Conservation (phyloP, 2,888 invertebrate species). For the Brenthis daphne region DNA sequence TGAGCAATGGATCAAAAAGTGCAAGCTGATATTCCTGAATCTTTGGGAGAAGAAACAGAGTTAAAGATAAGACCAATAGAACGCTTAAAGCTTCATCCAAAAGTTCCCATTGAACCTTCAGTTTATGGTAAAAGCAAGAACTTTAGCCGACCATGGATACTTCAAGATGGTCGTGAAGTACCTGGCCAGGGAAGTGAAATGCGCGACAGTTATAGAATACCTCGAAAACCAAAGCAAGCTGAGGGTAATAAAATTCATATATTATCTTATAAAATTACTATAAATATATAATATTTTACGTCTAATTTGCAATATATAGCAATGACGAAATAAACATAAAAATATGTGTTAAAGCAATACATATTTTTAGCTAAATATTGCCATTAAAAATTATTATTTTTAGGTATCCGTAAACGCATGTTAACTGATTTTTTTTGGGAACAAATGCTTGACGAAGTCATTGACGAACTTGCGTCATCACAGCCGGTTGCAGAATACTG, state of each 20-base stretch:
- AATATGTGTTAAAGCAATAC: too few species aligned
- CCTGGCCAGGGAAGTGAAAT: constrained; percentile 69
- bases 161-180: constrained; percentile 68
- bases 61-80: constrained; percentile 67
- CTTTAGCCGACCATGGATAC: constrained; percentile 71
- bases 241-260: constrained; percentile 51
- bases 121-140: constrained; percentile 67
- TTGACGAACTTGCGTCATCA: constrained; percentile 67
- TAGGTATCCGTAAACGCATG: constrained; percentile 72
- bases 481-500: constrained; percentile 67
- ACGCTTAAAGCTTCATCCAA: constrained; percentile 65
- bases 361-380: too few species aligned
- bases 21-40: constrained; percentile 68
- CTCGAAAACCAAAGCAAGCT: constrained; percentile 53
- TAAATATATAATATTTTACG: not conserved
- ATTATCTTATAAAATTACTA: not conserved
- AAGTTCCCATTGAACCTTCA: constrained; percentile 69
- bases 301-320: too few species aligned
- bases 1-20: constrained; percentile 51
- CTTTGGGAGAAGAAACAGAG: constrained; percentile 49
- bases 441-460: constrained; percentile 76
- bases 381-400: not conserved
- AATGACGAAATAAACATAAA: too few species aligned
- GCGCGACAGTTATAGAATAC: constrained; percentile 58
- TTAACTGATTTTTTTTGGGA: constrained; percentile 76